phyloP scores from a whole-genome alignment of 2,113 vertebrate species.

The Nothoprocta pentlandii region DNA sequence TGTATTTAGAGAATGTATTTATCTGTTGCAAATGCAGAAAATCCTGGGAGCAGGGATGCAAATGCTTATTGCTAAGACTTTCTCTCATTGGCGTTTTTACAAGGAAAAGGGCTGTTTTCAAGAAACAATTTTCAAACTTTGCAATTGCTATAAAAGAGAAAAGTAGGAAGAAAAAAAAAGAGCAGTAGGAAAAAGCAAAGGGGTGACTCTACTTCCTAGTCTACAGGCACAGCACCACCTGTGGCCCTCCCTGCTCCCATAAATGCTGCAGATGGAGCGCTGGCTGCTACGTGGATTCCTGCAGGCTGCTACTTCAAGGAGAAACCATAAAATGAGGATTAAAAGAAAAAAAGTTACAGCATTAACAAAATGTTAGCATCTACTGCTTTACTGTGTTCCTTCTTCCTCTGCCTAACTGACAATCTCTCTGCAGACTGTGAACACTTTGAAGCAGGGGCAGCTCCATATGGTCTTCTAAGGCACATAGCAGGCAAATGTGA shows the following conservation, averaged over 20 bases:
- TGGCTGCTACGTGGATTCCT: rapidly evolving
- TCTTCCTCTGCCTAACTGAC: neutral
- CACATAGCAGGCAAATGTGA: neutral
- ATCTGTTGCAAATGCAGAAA: neutral
- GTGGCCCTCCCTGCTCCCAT: neutral
- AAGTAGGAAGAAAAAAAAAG: neutral
- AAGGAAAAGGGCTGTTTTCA: neutral
- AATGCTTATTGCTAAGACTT: neutral
- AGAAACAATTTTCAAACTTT: neutral
- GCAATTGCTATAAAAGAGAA: neutral
- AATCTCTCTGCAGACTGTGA: neutral
- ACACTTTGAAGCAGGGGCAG: neutral
- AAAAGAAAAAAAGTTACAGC: neutral
- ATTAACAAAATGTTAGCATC: neutral
- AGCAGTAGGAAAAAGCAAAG: neutral
- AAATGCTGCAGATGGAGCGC: slow-evolving; percentile 1
- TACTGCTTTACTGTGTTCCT: neutral
- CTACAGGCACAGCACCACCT: neutral
- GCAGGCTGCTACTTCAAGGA: neutral
- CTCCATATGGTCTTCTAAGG: neutral
- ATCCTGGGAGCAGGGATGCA: neutral
- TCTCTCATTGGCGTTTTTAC: neutral
- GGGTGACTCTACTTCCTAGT: neutral
- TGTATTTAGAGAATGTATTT: neutral
- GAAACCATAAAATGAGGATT: neutral